Base-by-base conservation (phyloP, 2,797 vertebrate species). In the Lemur catta region DNA sequence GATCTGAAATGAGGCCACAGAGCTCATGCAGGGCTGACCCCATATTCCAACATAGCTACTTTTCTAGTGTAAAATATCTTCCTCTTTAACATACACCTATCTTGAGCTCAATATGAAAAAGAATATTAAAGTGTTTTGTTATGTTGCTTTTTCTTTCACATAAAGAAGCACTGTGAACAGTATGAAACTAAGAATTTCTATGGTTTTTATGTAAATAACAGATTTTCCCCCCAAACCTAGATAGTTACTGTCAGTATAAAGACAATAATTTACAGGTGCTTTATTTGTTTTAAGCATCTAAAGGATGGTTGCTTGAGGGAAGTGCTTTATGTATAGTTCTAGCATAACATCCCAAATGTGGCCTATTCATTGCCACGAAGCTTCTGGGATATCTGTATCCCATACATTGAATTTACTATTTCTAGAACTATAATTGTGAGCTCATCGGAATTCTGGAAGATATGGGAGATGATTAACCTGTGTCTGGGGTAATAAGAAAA, bases 401-500 rank as follows among this genome's bases (percentile, higher is more conserved):
- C 79, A 2, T 57, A 57, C 11, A 13, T 33, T 86, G 50, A 80
- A 9, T 52, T 81, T 46, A 41, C 26, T 2, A 76, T 50, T 17
- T 95, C 91, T 93, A 30, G 41, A 48, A 67, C 15, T 92, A 97
- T 85, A 65, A 5, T 72, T 90, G 78, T 33, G 93, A 95, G 61
- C 20, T 88, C 74, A 59, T 72, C 6, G 33, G 30, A 55, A 85
- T 89, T 81, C 20, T 26, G 50, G 24, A 13, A 7, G 11, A 14
- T 52, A 22, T 1, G 4, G 46, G 69, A 80, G 5, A 52, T 93
- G 87, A 90, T 96, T 84, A 46, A 84, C 12, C 33, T 80, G 33
- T 96, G 4, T 55, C 75, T 72, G 7, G 35, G 67, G 24, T 93
- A 85, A 65, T 26, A 92, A 80, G 79, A 95, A 93, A 95, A 85